Percentiles rank a stretch among this genome's conserved stretches.
phyloP scores from a whole-genome alignment of 2,888 invertebrate genomes.

The Galeopsomyia nigrocyanea region DNA sequence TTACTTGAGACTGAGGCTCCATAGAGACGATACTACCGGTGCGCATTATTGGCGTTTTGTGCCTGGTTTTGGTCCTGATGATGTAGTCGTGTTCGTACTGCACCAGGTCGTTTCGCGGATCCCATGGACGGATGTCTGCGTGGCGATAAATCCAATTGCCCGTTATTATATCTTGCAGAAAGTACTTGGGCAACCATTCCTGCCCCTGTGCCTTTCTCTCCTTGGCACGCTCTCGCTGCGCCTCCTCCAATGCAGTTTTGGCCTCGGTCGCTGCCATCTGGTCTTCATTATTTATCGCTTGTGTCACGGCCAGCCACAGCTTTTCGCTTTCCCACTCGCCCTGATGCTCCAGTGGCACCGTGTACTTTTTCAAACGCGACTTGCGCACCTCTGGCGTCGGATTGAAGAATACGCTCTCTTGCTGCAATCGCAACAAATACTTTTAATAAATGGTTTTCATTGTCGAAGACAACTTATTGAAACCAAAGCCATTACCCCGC shows the following conservation, averaged over 20 bases:
- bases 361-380: constrained; percentile 81
- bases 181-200: constrained; percentile 82
- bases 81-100: constrained; percentile 89
- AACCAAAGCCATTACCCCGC: constrained; percentile 73
- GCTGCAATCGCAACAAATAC: constrained; percentile 66
- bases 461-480: neutral
- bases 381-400: constrained; percentile 79
- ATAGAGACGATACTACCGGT: constrained; percentile 80
- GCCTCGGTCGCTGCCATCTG: constrained; percentile 90
- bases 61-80: constrained; percentile 83
- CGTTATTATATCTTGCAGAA: constrained; percentile 74
- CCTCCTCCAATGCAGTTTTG: constrained; percentile 91
- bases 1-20: constrained; percentile 71
- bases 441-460: neutral
- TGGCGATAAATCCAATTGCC: constrained; percentile 82
- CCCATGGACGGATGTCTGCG: constrained; percentile 90
- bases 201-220: constrained; percentile 76
- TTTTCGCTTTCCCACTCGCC: constrained; percentile 87
- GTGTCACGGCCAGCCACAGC: constrained; percentile 89
- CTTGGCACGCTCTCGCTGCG: constrained; percentile 82
- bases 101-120: constrained; percentile 84
- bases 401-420: constrained; percentile 79
- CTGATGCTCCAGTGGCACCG: constrained; percentile 84
- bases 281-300: constrained; percentile 86
- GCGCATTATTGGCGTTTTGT: constrained; percentile 81